Percentiles rank a stretch among this genome's conserved stretches.
These are phyloP conservation scores for Eurystomus gularis DNA, from an alignment of 2,113 vertebrate species.

Conservation along the genomic window DNA sequence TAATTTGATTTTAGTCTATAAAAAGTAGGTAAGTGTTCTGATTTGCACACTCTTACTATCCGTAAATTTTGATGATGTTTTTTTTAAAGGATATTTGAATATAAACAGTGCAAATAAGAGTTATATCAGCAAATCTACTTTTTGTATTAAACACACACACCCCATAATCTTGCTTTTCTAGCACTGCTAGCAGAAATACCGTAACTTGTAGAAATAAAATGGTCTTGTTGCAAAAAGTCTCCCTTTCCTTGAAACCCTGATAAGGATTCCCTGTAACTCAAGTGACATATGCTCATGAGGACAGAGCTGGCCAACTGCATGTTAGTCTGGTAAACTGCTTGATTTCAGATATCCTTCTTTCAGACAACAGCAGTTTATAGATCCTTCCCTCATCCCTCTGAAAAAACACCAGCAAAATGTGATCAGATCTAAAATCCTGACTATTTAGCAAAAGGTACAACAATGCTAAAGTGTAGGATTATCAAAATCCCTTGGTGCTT, in stretches of 20 bases:
- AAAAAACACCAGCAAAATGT: background rate
- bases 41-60: slow-evolving; percentile 63
- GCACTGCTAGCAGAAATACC: slow-evolving; percentile 18
- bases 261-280: background rate
- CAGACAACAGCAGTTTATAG: background rate
- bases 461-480: background rate
- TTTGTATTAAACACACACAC: background rate
- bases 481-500: background rate
- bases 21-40: slow-evolving; percentile 71
- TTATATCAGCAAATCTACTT: slow-evolving; percentile 73
- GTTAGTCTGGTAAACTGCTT: background rate
- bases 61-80: slow-evolving; percentile 60
- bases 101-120: slow-evolving; percentile 74
- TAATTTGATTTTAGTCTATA: slow-evolving; percentile 74
- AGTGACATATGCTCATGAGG: background rate
- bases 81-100: slow-evolving; percentile 72
- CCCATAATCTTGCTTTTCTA: slow-evolving; percentile 16
- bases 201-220: background rate
- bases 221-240: background rate
- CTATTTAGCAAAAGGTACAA: background rate
- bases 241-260: background rate
- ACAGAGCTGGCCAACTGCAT: background rate
- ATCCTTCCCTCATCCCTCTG: background rate
- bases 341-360: background rate
- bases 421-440: background rate